phyloP scores from a whole-genome alignment of 2,113 vertebrate genomes.

The Gobiocypris rarus region DNA sequence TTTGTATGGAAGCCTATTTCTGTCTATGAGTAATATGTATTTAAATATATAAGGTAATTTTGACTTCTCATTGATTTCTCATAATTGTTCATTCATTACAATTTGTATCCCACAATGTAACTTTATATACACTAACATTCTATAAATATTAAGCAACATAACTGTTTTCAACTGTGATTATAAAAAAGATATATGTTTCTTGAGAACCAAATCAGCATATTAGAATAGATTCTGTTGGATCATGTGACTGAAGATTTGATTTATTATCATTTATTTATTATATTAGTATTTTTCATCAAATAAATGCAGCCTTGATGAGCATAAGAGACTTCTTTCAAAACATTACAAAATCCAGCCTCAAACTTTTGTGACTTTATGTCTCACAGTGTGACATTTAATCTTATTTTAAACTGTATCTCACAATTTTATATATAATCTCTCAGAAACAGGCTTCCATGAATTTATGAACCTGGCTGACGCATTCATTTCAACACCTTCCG shows the following conservation, averaged over 20 bases:
- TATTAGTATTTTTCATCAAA: background rate
- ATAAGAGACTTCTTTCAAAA: background rate
- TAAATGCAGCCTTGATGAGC: background rate
- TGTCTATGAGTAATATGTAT: background rate
- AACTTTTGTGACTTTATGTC: background rate
- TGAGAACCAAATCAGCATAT: background rate
- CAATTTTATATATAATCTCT: background rate
- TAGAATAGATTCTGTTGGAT: background rate
- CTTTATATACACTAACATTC: background rate
- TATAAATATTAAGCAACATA: background rate
- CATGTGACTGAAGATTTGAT: background rate
- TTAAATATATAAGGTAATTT: no score
- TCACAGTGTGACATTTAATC: background rate
- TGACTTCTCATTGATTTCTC: background rate
- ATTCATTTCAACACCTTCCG: background rate
- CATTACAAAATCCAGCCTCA: background rate
- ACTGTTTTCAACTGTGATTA: background rate
- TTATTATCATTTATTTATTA: no score
- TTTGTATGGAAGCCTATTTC: background rate
- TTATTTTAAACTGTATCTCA: background rate
- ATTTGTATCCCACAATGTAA: background rate
- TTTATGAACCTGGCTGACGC: background rate
- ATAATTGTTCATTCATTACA: background rate
- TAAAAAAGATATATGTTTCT: background rate
- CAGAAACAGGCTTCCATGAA: background rate